Evolutionary conservation across 2,888 invertebrate genomes (phyloP).

Genomic region (Chrysolina americana): DNA sequence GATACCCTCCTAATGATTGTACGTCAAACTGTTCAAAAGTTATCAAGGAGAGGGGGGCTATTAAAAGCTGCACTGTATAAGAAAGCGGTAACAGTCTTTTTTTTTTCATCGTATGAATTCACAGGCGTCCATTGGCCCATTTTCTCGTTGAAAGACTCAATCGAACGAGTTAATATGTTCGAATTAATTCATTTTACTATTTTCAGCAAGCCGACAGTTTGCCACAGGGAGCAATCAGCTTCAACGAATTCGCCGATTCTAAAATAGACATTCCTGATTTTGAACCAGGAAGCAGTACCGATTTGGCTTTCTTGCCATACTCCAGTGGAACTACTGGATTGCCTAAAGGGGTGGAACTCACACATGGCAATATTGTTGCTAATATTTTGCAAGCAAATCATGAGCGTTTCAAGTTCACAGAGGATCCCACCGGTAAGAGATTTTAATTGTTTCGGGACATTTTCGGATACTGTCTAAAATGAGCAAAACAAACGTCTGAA

Average conservation of each 20-base stretch:
- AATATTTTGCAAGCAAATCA: conserved; percentile 43
- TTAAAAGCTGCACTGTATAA: too few species aligned
- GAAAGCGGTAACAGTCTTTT: too few species aligned
- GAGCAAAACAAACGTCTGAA: background rate
- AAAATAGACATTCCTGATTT: conserved; percentile 71
- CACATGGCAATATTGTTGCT: conserved; percentile 66
- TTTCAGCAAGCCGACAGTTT: conserved; percentile 46
- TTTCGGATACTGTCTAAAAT: background rate
- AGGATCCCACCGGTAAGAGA: conserved; percentile 33
- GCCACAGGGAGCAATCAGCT: conserved; percentile 39
- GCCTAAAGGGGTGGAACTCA: conserved; percentile 82
- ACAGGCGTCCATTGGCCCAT: too few species aligned
- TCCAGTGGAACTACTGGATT: conserved; percentile 90
- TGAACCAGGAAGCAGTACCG: conserved; percentile 68
- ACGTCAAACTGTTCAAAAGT: too few species aligned
- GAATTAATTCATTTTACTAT: background rate
- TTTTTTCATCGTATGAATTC: too few species aligned
- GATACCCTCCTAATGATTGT: too few species aligned
- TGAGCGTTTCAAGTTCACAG: conserved; percentile 33
- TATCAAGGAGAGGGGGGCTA: too few species aligned
- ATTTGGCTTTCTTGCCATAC: conserved; percentile 81
- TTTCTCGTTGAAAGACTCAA: too few species aligned
- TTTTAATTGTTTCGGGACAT: background rate
- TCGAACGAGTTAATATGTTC: background rate
- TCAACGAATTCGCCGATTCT: conserved; percentile 51